Percentiles rank a stretch among this genome's conserved stretches.
phyloP scores from a whole-genome alignment of 2,113 vertebrate genomes.

The Chionis minor region DNA sequence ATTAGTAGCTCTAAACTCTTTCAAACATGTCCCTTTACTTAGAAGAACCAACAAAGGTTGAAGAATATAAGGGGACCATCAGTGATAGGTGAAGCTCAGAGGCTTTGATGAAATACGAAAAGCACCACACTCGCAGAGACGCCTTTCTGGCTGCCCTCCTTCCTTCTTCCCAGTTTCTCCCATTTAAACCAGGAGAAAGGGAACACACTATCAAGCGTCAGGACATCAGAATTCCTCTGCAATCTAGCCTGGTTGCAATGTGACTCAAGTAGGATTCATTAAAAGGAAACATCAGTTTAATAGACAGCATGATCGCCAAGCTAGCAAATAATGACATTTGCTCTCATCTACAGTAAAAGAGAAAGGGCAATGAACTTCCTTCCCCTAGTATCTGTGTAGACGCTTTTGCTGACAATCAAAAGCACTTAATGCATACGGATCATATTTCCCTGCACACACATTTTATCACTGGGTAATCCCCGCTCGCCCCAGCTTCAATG shows the following conservation, averaged over 20 bases:
- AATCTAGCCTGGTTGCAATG: background rate
- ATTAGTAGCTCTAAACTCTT: background rate
- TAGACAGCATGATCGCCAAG: background rate
- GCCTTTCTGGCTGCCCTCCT: background rate
- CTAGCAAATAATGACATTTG: background rate
- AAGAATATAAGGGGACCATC: background rate
- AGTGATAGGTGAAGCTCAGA: background rate
- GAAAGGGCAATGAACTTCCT: background rate
- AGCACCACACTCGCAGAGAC: rapidly evolving
- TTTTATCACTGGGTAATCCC: background rate
- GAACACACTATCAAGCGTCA: background rate
- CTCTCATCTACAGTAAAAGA: background rate
- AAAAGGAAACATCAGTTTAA: background rate
- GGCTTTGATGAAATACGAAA: background rate
- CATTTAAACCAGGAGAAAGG: background rate
- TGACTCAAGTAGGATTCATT: background rate
- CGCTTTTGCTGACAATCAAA: conserved; percentile 34
- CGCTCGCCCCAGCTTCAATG: background rate
- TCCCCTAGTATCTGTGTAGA: background rate
- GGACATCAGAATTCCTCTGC: background rate
- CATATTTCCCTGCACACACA: background rate
- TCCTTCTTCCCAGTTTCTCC: background rate
- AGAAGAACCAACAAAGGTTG: background rate
- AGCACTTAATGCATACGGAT: background rate
- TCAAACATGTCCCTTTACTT: background rate